A percentile compares a stretch with the other conserved stretches of the same genome.
Evolutionary conservation across 2,888 invertebrate species (phyloP).

Genomic region (Catocala fraxini): DNA sequence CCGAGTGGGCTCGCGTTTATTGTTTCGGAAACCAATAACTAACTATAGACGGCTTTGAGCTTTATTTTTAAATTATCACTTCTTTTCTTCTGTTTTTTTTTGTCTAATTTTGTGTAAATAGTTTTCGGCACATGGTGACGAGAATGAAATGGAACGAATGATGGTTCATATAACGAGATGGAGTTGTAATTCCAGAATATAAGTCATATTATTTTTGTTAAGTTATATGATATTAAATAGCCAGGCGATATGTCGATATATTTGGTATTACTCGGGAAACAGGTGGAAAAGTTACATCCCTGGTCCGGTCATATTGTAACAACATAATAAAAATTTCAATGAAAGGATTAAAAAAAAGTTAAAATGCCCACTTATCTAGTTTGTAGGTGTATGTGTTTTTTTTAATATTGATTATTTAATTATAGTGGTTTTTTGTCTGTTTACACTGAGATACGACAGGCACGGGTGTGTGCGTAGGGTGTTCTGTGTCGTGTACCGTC

Average conservation of each 20-base stretch:
- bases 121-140: conserved; percentile 48
- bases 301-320: conserved; percentile 43
- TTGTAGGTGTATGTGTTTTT: conserved; percentile 81
- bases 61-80: conserved; percentile 61
- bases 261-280: conserved; percentile 38
- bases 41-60: conserved; percentile 65
- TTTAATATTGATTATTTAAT: conserved; percentile 78
- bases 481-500: conserved; percentile 25
- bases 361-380: conserved; percentile 74
- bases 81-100: conserved; percentile 37
- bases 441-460: conserved; percentile 68
- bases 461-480: conserved; percentile 62
- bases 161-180: conserved; percentile 42
- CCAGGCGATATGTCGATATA: conserved; percentile 40
- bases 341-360: conserved; percentile 53
- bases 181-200: conserved; percentile 53
- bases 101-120: conserved; percentile 61
- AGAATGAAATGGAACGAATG: conserved; percentile 47
- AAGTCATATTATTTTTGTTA: conserved; percentile 60
- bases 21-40: conserved; percentile 48
- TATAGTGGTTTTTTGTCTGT: conserved; percentile 73
- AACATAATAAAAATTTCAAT: conserved; percentile 29
- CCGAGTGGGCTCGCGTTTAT: conserved; percentile 40
- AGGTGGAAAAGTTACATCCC: conserved; percentile 31
- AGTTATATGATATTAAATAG: conserved; percentile 54